Evolutionary conservation across 92 coral and sea anemone genomes (phyloP), one percentile per base, ranked within the genome.

Genomic region (Zoanthus sansibaricus): DNA sequence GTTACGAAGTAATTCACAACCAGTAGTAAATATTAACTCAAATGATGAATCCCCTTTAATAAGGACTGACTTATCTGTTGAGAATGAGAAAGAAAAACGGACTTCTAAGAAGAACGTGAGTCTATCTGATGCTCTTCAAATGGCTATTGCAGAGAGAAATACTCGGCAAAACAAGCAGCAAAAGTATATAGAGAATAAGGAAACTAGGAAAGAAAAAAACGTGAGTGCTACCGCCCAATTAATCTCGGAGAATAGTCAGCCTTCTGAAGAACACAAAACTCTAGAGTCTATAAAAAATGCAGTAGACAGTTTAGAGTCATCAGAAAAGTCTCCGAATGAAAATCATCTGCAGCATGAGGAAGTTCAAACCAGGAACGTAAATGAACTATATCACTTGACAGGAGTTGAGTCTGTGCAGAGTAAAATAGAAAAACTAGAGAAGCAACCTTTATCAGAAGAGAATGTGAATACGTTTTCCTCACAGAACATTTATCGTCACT

Each of bases 111-210:
- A 88, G 87, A 88, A 84, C 14, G 90, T 88, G 7, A 88, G 82
- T 67, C 72, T 93, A 55, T 94, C 98, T 12, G 92, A 88, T 44
- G 96, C 96, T 3, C 91, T 95, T 18, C 96, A 95, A 45, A 86
- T 82, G 72, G 98, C 96, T 18, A 94, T 95, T 13, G 96, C 95
- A 2, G 98, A 95, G 17, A 85, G 98, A 21, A 82, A 82, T 17
- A 92, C 67, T 47, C 89, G 86, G 82, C 88, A 83, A 52, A 75
- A 33, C 66, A 59, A 86, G 61, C 88, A 33, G 17, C 32, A 25
- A 13, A 52, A 56, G 21, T 48, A 25, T 25, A 9, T 15, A 33
- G 46, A 76, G 21, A 61, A 66, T 42, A 55, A 77, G 51, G 79
- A 42, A 66, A 79, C 51, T 10, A 75, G 76, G 31, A 83, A 54